Evolutionary conservation across 2,113 vertebrate genomes (phyloP), one percentile per base, ranked within the genome.

Genomic region (Mirza zaza): DNA sequence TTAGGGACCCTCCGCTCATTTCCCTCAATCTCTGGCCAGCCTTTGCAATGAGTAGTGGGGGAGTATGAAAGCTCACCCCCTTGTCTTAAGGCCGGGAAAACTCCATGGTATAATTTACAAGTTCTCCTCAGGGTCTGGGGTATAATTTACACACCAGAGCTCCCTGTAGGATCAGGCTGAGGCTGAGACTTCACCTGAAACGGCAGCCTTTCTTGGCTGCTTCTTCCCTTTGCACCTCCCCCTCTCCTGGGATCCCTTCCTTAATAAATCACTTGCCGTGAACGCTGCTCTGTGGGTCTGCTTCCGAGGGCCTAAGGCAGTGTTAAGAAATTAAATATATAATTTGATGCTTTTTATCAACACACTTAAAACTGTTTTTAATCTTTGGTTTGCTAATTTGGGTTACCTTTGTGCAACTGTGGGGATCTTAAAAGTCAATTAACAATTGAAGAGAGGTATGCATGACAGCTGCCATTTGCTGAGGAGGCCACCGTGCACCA

Each of bases 341-440:
- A 39, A 57, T 1, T 68, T 80, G 48, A 75, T 57, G 2, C 34
- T 32, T 76, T 97, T 92, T 87, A 80, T 81, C 48, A 73, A 12
- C 52, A 36, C 34, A 45, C 91, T 87, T 63, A 52, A 90, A 91
- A 39, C 13, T 57, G 21, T 94, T 75, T 94, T 79, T 48, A 45
- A 45, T 76, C 25, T 87, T 50, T 88, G 6, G 1, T 85, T 83
- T 97, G 42, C 57, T 92, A 42, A 32, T 76, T 80, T 77, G 70
- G 79, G 27, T 6, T 68, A 67, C 3, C 6, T 29, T 10, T 57
- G 29, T 94, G 21, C 18, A 67, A 90, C 15, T 82, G 34, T 34
- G 2, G 52, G 36, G 42, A 71, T 87, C 80, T 92, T 59, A 87
- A 87, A 89, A 95, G 23, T 86, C 93, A 94, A 86, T 63, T 76